phyloP scores from a whole-genome alignment of 2,888 invertebrate species.

The Ectemnius lituratus region DNA sequence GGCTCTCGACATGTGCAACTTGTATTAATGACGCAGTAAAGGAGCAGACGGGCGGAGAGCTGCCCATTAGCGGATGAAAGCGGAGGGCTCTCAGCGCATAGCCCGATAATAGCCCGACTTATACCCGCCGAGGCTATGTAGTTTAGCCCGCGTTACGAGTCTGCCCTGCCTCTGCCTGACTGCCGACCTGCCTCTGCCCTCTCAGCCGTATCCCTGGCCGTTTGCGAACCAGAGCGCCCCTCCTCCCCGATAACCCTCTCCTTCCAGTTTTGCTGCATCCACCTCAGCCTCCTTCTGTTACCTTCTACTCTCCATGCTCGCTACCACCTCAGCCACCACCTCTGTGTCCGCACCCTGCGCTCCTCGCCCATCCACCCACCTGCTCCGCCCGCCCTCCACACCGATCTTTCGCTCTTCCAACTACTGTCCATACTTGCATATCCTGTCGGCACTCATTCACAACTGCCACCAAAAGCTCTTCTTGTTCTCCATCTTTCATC shows the following conservation, averaged over 20 bases:
- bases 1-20: conserved; percentile 78
- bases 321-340: conserved; percentile 14
- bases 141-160: conserved; percentile 75
- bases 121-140: conserved; percentile 74
- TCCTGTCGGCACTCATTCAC: too few species aligned
- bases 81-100: conserved; percentile 77
- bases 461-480: too few species aligned
- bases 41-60: conserved; percentile 77
- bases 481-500: too few species aligned
- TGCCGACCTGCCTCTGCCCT: conserved; percentile 29
- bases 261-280: conserved; percentile 39
- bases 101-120: conserved; percentile 78
- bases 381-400: background rate
- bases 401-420: background rate
- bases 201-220: conserved; percentile 63
- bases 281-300: conserved; percentile 15
- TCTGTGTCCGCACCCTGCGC: background rate
- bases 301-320: conserved; percentile 16
- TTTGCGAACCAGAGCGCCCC: conserved; percentile 67
- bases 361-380: background rate
- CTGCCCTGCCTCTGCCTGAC: conserved; percentile 58
- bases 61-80: conserved; percentile 78
- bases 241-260: conserved; percentile 51
- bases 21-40: conserved; percentile 78
- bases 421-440: too few species aligned